Percentiles rank a stretch among this genome's conserved stretches.
These are phyloP conservation scores for Tuberolachnus salignus DNA, from an alignment of 2,888 invertebrate species.

Conservation along the genomic window DNA sequence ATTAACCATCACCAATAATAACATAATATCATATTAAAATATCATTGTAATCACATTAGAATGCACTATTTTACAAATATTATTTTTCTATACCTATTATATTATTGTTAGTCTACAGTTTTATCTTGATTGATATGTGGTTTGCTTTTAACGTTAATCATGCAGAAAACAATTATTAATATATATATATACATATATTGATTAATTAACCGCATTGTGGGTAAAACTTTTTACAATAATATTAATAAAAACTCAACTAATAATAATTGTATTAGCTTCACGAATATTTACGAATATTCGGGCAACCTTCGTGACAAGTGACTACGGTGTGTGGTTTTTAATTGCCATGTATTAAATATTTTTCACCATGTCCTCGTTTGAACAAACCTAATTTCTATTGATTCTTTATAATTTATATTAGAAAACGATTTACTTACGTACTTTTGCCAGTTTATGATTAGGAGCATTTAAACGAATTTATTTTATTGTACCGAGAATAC, in stretches of 20 bases:
- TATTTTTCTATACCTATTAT: too few relatives aligned
- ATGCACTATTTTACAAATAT: too few relatives aligned
- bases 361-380: constrained; percentile 1
- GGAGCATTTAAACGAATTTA: too few relatives aligned
- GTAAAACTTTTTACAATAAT: too few relatives aligned
- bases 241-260: not conserved
- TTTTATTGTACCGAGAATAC: too few relatives aligned
- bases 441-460: too few relatives aligned
- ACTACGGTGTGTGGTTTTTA: constrained; percentile 10
- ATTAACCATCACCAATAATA: too few relatives aligned
- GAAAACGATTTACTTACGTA: not conserved
- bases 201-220: constrained; percentile 4
- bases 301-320: constrained; percentile 18
- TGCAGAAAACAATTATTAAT: constrained; percentile 9
- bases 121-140: too few relatives aligned
- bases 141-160: not conserved
- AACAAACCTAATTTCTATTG: constrained; percentile 12
- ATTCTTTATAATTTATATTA: not conserved
- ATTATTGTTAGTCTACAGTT: too few relatives aligned
- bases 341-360: not conserved
- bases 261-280: not conserved
- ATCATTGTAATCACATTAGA: not conserved
- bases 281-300: not conserved
- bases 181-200: too few relatives aligned
- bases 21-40: too few relatives aligned